Percentiles rank a stretch among this genome's conserved stretches.
Conservation (phyloP, 2,888 invertebrate genomes). For the Gymnosoma rotundatum region DNA sequence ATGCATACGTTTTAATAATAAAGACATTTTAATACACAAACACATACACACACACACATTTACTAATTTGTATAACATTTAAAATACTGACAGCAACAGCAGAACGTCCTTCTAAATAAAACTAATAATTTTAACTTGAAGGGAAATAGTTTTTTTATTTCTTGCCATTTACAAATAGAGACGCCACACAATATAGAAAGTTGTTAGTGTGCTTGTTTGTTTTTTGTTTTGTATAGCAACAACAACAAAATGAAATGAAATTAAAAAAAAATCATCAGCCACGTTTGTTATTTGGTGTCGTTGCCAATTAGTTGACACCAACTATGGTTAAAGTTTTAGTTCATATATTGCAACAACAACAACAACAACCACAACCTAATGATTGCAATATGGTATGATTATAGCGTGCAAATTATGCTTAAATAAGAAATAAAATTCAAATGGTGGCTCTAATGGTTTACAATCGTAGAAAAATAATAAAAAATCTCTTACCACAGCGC, state of each 20-base stretch:
- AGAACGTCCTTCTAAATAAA: constrained; percentile 62
- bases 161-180: constrained; percentile 48
- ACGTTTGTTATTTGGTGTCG: constrained; percentile 71
- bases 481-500: background rate
- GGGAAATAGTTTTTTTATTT: constrained; percentile 38
- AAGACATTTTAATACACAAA: background rate
- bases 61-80: constrained; percentile 39
- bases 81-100: constrained; percentile 65
- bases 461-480: constrained; percentile 22
- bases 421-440: constrained; percentile 55
- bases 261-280: constrained; percentile 46
- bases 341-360: constrained; percentile 27
- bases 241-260: constrained; percentile 25
- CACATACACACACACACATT: constrained; percentile 1
- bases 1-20: constrained; percentile 13
- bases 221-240: background rate
- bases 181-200: constrained; percentile 56
- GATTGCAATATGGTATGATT: constrained; percentile 38
- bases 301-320: constrained; percentile 82
- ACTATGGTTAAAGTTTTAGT: constrained; percentile 54
- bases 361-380: constrained; percentile 26
- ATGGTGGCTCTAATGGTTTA: constrained; percentile 40
- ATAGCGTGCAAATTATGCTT: constrained; percentile 66
- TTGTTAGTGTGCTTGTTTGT: background rate
- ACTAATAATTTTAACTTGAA: constrained; percentile 52